Percentiles rank a stretch among this genome's conserved stretches.
Conservation (phyloP, 2,797 vertebrate genomes). For the Crenichthys baileyi region DNA sequence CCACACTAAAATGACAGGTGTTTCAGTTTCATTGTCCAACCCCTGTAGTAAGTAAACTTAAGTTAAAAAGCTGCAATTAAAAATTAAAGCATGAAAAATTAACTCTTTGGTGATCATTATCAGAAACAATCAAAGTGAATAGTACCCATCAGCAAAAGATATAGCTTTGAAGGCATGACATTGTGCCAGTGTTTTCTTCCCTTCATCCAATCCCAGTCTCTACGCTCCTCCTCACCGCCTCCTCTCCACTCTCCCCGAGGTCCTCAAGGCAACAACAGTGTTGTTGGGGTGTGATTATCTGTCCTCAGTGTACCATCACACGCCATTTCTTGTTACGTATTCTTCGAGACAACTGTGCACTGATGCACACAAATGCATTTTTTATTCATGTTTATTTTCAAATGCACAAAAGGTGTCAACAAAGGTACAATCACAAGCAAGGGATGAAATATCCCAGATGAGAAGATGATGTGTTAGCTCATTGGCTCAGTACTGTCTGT, state of each 20-base stretch:
- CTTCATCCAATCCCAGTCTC: neutral
- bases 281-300: slow-evolving; percentile 58
- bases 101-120: neutral
- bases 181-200: neutral
- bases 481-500: slow-evolving; percentile 1
- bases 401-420: slow-evolving; percentile 7
- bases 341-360: slow-evolving; percentile 22
- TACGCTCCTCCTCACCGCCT: neutral
- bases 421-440: neutral
- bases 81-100: neutral
- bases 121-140: neutral
- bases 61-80: neutral
- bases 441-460: neutral
- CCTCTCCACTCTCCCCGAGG: neutral
- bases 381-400: slow-evolving; percentile 4
- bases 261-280: slow-evolving; percentile 37
- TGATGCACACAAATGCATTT: slow-evolving; percentile 17
- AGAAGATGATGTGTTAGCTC: slow-evolving; percentile 12
- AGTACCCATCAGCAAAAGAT: neutral
- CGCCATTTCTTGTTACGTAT: slow-evolving; percentile 36
- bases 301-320: slow-evolving; percentile 39
- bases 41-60: neutral
- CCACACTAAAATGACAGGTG: too few relatives aligned
- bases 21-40: too few relatives aligned
- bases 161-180: neutral